These are phyloP conservation scores for Antedon mediterranea DNA, from an alignment of 53 echinoderm and acorn worm genomes.

Conservation along the genomic window DNA sequence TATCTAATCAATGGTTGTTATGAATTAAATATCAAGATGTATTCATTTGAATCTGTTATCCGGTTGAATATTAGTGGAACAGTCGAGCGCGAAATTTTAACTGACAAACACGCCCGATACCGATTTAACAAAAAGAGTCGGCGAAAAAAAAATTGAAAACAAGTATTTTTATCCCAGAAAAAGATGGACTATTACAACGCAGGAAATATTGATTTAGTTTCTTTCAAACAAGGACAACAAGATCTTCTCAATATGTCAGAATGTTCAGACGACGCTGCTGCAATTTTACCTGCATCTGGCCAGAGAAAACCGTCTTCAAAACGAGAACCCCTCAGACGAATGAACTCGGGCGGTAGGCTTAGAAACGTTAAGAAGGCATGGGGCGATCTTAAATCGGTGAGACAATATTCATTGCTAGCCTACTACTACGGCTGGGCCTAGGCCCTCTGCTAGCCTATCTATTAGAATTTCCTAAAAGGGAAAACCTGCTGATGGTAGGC, in stretches of 20 bases:
- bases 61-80: no score
- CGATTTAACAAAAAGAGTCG: no score
- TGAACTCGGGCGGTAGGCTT: slow-evolving; percentile 41
- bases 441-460: no score
- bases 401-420: not conserved
- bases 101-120: no score
- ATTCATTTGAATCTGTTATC: no score
- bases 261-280: not conserved
- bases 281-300: not conserved
- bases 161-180: no score
- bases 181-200: not conserved
- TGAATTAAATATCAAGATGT: no score
- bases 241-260: not conserved
- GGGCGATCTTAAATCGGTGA: slow-evolving; percentile 80
- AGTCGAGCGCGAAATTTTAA: no score
- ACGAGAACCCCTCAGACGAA: not conserved
- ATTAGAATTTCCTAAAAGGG: no score
- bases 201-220: not conserved
- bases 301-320: not conserved
- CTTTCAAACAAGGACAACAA: not conserved
- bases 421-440: not conserved
- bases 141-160: no score
- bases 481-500: no score
- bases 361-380: slow-evolving; percentile 66
- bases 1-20: no score